Base-by-base conservation (phyloP, 2,113 vertebrate species). In the Egretta garzetta region DNA sequence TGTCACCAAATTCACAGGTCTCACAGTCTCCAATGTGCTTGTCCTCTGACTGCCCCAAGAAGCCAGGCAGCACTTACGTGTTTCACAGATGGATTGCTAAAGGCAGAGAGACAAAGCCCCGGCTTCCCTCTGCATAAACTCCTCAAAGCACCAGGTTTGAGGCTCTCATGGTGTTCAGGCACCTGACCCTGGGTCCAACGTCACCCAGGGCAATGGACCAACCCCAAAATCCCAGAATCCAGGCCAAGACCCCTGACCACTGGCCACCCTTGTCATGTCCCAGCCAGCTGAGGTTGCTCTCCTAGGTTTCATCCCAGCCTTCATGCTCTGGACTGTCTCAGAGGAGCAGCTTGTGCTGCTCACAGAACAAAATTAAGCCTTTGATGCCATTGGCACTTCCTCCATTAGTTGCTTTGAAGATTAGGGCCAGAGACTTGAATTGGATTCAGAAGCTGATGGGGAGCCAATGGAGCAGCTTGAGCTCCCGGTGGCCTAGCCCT, bases 321-420 rank as follows among this genome's bases (percentile, higher is more conserved):
- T 85, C 66, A 8, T 8, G n/a, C 86, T 88, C 86, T 76, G 58
- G 70, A 47, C 59, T 45, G 62, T 86, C 88, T 86, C 96, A 73
- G 70, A 87, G 91, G 58, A 96, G 62, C 62, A 3, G 11, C 70
- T 62, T 86, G 63, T 77, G 74, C 68, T 73, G 94, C 76, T 97
- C 70, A 72, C 66, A 87, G 80, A 91, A 80, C 81, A 90, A 58
- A 97, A 94, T 73, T 75, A 73, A 87, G 71, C 87, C 86, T 97
- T 96, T 97, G 85, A 88, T 94, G 84, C 86, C 80, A 75, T 62
- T 95, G 94, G 95, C 93, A 64, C n/a, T 91, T 93, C 50, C 50
- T 94, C 93, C 83, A 58, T 91, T 60, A 89, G 84, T 62, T 85
- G 70, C 93, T 97, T 97, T 96, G 96, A 97, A 93, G 93, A 96